Evolutionary conservation across 2,797 vertebrate genomes (phyloP).

Genomic region (Pseudotriccus pelzelni): DNA sequence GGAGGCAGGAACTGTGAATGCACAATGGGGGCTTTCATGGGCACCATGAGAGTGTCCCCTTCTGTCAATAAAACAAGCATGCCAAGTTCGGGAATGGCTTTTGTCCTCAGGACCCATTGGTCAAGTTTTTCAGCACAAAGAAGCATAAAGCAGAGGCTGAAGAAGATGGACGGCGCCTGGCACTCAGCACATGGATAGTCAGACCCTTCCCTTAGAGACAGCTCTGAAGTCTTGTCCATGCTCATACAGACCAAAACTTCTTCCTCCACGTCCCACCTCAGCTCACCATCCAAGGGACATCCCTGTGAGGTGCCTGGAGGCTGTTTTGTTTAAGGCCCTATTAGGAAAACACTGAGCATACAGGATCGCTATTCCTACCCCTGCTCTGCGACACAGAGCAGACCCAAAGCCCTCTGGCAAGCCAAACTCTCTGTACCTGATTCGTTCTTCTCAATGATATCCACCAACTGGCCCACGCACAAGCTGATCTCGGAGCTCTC

Average conservation of each 20-base stretch:
- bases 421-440: conserved; percentile 82
- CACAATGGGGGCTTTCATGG: not conserved
- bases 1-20: not conserved
- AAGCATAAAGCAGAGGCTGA: not conserved
- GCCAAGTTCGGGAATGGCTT: not conserved
- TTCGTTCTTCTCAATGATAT: conserved; percentile 99
- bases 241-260: not conserved
- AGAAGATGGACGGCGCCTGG: not conserved
- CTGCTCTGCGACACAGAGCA: not conserved
- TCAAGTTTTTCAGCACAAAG: not conserved
- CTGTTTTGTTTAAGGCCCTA: not conserved
- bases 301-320: not conserved
- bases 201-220: not conserved
- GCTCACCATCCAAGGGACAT: not conserved
- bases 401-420: not conserved
- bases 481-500: conserved; percentile 98
- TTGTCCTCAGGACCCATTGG: not conserved
- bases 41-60: not conserved
- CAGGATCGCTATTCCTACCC: not conserved
- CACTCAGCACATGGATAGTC: not conserved
- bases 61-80: not conserved
- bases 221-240: not conserved
- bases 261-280: not conserved
- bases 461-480: conserved; percentile 93
- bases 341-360: not conserved